A percentile compares a stretch with the other conserved stretches of the same genome.
These are phyloP conservation scores for Diarsia mendica DNA, from an alignment of 2,888 invertebrate species.

Conservation along the genomic window DNA sequence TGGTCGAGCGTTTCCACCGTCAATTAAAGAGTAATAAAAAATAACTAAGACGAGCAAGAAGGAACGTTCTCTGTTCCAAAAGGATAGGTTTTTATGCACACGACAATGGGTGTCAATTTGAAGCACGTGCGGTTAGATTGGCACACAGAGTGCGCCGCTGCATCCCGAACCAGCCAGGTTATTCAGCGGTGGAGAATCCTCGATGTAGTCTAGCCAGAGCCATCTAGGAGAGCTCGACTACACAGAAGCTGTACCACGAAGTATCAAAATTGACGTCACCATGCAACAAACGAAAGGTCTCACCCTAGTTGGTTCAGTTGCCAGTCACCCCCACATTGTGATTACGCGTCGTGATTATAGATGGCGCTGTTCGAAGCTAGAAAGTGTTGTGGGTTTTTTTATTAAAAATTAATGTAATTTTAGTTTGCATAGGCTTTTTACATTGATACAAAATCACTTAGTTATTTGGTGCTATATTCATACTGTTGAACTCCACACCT, in stretches of 20 bases:
- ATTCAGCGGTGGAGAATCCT: neutral
- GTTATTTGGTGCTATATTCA: neutral
- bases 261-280: neutral
- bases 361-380: slow-evolving; percentile 6
- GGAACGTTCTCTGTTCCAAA: too few relatives aligned
- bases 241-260: neutral
- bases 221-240: slow-evolving; percentile 1
- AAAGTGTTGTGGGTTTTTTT: neutral
- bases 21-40: too few relatives aligned
- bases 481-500: neutral
- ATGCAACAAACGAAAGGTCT: neutral
- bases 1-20: too few relatives aligned
- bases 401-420: neutral
- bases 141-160: slow-evolving; percentile 18
- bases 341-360: neutral
- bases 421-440: neutral
- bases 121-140: slow-evolving; percentile 28
- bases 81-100: neutral
- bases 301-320: neutral
- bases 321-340: neutral
- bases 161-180: neutral
- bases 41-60: too few relatives aligned
- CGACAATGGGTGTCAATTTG: slow-evolving; percentile 26
- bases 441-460: neutral
- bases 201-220: neutral